These are phyloP conservation scores for Lymantria dispar DNA, from an alignment of 2,888 invertebrate genomes.

Conservation along the genomic window DNA sequence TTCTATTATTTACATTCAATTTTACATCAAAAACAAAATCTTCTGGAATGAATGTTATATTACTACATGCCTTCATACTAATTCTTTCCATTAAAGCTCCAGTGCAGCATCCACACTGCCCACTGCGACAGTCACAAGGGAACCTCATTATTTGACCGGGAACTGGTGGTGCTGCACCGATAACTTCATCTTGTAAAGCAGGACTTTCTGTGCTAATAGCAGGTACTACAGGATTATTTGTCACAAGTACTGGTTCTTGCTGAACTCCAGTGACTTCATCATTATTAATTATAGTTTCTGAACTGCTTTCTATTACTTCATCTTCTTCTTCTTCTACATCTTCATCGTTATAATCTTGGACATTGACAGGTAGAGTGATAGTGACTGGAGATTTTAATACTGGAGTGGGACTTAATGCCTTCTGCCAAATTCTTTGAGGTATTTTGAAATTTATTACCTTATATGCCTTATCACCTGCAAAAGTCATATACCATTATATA, in stretches of 20 bases:
- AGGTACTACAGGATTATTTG: conserved; percentile 11
- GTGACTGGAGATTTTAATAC: conserved; percentile 69
- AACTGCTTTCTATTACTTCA: conserved; percentile 29
- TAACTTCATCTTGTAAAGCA: conserved; percentile 40
- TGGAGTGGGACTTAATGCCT: conserved; percentile 63
- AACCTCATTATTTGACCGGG: conserved; percentile 76
- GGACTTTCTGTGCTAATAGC: conserved; percentile 40
- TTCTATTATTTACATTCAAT: conserved; percentile 87
- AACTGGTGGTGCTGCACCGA: conserved; percentile 37
- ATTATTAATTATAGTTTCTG: conserved; percentile 25
- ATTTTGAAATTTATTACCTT: conserved; percentile 60
- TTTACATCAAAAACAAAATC: conserved; percentile 91
- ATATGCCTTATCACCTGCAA: conserved; percentile 50
- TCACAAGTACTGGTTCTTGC: background rate
- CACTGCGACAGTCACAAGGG: conserved; percentile 84
- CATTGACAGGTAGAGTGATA: conserved; percentile 65
- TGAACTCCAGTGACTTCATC: conserved; percentile 12
- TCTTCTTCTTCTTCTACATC: conserved; percentile 26
- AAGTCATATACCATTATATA: background rate
- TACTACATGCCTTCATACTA: conserved; percentile 89
- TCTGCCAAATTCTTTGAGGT: conserved; percentile 57
- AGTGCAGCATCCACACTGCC: conserved; percentile 87
- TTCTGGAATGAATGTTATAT: conserved; percentile 89
- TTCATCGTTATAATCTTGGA: conserved; percentile 50
- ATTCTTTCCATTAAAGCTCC: conserved; percentile 84